Conservation (phyloP, 1,140 invertebrate species). For the Maconellicoccus hirsutus region DNA sequence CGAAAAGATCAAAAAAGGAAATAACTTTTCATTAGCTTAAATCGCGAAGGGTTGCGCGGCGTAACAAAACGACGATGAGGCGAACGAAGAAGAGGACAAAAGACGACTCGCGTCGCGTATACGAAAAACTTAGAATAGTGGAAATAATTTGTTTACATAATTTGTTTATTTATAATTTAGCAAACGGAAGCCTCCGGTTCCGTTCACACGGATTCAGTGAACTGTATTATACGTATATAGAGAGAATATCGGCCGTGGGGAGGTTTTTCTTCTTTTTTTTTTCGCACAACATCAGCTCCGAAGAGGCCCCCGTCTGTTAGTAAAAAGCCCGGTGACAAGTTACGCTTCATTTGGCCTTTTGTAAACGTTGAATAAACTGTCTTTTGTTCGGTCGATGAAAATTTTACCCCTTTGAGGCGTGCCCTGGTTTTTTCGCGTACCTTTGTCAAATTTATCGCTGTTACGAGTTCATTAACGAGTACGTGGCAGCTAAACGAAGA, state of each 20-base stretch:
- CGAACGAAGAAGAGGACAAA: no score
- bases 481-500: no score
- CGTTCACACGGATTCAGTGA: slow-evolving; percentile 15
- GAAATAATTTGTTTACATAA: slow-evolving; percentile 23
- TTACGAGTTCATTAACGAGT: no score
- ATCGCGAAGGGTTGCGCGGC: no score
- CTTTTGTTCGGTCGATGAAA: slow-evolving; percentile 4
- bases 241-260: background rate
- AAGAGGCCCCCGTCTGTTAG: no score
- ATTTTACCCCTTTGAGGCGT: slow-evolving; percentile 19
- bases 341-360: slow-evolving; percentile 22
- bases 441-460: background rate
- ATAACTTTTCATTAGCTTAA: no score
- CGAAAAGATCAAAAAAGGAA: no score
- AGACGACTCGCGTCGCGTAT: no score
- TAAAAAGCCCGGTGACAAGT: slow-evolving; percentile 17
- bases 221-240: background rate
- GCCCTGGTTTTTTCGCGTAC: background rate
- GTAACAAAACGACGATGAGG: no score
- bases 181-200: slow-evolving; percentile 7
- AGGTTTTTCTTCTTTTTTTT: no score
- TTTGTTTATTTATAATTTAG: slow-evolving; percentile 21
- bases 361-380: slow-evolving; percentile 20
- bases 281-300: no score
- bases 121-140: slow-evolving; percentile 20